Conservation (phyloP, 2,797 vertebrate genomes). For the Poecilia velifera region DNA sequence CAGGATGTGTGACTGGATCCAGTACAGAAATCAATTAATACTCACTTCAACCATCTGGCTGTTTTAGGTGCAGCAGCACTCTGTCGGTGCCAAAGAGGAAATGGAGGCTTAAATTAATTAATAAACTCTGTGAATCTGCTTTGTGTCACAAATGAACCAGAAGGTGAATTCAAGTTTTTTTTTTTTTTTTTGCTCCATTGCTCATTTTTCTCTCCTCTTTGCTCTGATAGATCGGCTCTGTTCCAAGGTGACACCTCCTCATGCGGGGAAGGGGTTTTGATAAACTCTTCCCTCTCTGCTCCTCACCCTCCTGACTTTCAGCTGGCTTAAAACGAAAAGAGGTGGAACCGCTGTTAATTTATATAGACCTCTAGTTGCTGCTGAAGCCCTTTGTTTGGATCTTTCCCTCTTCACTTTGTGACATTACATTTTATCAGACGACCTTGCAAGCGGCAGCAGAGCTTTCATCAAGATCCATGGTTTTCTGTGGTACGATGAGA, state of each 20-base stretch:
- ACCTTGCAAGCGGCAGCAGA: neutral
- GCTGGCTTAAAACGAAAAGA: neutral
- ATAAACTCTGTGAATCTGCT: neutral
- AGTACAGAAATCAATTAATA: neutral
- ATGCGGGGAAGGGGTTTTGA: neutral
- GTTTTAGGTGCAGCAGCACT: neutral
- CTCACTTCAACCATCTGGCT: neutral
- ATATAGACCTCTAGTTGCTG: neutral
- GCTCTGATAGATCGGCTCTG: constrained; percentile 6
- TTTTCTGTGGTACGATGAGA: neutral
- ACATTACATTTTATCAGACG: neutral
- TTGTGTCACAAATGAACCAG: constrained; percentile 5
- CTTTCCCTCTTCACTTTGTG: neutral
- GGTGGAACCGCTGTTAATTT: neutral
- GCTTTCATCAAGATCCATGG: neutral
- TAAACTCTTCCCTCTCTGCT: constrained; percentile 8
- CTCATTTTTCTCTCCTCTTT: constrained; percentile 9
- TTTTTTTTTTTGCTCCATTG: neutral
- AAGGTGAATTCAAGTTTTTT: neutral
- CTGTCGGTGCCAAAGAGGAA: neutral
- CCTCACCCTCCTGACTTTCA: neutral
- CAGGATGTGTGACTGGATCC: neutral
- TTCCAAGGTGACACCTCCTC: constrained; percentile 6
- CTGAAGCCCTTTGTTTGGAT: neutral
- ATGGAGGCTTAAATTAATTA: neutral